Evolutionary conservation across 2,113 vertebrate genomes (phyloP).

Genomic region (Lepus americanus): DNA sequence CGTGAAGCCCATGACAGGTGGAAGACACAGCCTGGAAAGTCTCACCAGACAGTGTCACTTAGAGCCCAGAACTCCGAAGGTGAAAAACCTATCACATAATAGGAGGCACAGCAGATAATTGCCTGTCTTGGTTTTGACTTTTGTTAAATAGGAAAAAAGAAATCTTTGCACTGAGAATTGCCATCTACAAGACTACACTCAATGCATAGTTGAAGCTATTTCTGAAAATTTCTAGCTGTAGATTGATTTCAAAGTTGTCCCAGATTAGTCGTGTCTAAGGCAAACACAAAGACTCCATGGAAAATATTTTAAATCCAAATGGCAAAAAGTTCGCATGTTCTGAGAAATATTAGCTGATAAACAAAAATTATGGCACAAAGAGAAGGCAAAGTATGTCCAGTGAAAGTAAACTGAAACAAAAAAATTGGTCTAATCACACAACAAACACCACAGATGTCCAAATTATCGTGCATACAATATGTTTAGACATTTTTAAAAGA

Average conservation of each 20-base stretch:
- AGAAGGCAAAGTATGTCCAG: neutral
- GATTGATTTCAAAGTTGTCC: neutral
- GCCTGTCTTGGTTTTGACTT: neutral
- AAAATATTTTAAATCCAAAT: neutral
- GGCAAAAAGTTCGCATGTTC: neutral
- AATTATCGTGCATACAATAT: neutral
- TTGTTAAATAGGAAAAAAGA: conserved; percentile 21
- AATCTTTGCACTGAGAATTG: neutral
- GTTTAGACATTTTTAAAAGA: neutral
- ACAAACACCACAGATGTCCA: neutral
- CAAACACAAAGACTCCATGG: neutral
- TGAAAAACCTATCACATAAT: neutral
- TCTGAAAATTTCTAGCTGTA: neutral
- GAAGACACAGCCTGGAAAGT: neutral
- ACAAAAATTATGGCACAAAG: neutral
- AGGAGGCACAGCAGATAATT: neutral
- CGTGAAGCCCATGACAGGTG: neutral
- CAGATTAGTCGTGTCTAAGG: neutral
- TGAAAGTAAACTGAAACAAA: neutral
- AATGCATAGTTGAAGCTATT: conserved; percentile 1
- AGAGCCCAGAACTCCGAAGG: neutral
- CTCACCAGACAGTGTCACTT: neutral
- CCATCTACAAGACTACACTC: neutral
- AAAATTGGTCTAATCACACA: neutral
- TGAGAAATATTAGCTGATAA: neutral